phyloP scores from a whole-genome alignment of 2,113 vertebrate genomes.

The Zonotrichia leucophrys region DNA sequence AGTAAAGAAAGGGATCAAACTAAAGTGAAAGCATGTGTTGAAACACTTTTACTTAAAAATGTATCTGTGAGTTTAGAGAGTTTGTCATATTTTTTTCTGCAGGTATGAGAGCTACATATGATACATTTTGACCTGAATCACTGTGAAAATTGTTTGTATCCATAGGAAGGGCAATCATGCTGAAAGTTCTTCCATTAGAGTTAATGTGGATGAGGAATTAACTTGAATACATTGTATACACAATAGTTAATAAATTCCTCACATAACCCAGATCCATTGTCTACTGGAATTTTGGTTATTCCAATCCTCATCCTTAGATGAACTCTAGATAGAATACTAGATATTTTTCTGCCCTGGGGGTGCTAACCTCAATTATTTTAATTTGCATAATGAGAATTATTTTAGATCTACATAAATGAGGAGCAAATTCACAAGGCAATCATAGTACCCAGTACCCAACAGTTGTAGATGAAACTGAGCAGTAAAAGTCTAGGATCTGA shows the following conservation, averaged over 20 bases:
- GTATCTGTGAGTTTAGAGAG: not conserved
- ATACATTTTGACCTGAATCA: not conserved
- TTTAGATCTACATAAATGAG: slow-evolving; percentile 9
- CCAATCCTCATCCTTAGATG: not conserved
- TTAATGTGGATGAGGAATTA: not conserved
- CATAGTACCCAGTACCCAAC: not conserved
- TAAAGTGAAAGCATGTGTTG: not conserved
- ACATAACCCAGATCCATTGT: not conserved
- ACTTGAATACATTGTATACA: not conserved
- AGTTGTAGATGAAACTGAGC: not conserved
- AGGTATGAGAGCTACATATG: not conserved
- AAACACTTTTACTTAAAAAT: not conserved
- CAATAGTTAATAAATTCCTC: not conserved
- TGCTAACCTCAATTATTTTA: slow-evolving; percentile 12
- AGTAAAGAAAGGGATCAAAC: not conserved
- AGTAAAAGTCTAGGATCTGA: not conserved
- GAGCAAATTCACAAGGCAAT: not conserved
- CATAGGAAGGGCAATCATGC: not conserved
- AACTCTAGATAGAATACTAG: not conserved
- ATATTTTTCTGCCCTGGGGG: not conserved
- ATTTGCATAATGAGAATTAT: slow-evolving; percentile 4
- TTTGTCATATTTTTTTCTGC: not conserved
- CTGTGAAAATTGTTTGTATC: not conserved
- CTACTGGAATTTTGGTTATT: not conserved
- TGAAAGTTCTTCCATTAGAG: not conserved